Base-by-base conservation (phyloP, 2,888 invertebrate genomes). In the Chamaedrilus cognettii region DNA sequence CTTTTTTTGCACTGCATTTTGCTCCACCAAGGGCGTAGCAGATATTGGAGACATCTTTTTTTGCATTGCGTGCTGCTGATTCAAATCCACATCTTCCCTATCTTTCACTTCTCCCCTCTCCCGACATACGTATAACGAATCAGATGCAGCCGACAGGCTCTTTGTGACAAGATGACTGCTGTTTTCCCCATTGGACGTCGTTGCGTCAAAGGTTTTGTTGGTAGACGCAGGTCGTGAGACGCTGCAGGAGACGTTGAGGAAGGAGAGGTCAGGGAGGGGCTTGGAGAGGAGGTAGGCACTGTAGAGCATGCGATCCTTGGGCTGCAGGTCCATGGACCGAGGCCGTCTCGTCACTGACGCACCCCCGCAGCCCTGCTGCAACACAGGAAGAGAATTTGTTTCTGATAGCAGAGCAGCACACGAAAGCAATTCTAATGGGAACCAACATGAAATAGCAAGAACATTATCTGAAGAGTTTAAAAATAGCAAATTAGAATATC, bases 201-300 rank as follows among this genome's bases (percentile, higher is more conserved):
- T 1, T 15, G n/a, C 32, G 33, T 33, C 7, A n/a, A n/a, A 5
- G 7, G 30, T n/a, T 60, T 33, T 42, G 42, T 42, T 42, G 11
- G 19, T 42, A 15, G 55, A 52, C 19, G 19, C 42, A 19, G 19
- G 42, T 42, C 19, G 7, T 11, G 42, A 42, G 7, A 19, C 26
- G 32, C 32, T 55, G 26, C 52, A 23, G 15, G 65, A 50, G n/a
- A 64, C 49, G 30, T 73, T 71, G 52, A 74, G 70, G 64, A 74
- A 74, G 61, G 73, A 72, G 28, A 74, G 64, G 52, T 74, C 74
- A 23, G 74, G 74, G 34, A 74, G 69, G 49, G 69, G 63, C 23
- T 55, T 57, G 52, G 60, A 60, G 34, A 65, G 56, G 32, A 63
- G 62, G 50, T 59, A 66, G 19, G 66, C 35, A 59, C 69, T 71